Evolutionary conservation across 2,113 vertebrate species (phyloP).

Genomic region (Mastomys coucha): DNA sequence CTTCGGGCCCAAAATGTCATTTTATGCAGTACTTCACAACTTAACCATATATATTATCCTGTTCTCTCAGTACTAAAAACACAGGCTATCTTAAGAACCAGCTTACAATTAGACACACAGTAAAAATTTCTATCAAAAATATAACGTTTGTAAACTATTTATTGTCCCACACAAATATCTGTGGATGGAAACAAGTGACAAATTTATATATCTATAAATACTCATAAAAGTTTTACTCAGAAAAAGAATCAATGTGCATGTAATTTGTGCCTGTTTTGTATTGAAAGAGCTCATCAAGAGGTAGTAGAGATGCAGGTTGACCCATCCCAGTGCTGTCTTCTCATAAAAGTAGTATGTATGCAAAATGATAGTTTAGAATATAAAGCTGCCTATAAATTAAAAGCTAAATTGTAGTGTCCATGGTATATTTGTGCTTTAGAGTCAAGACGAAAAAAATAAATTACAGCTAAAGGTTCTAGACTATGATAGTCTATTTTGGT

Average conservation of each 20-base stretch:
- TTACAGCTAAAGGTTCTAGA: neutral
- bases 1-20: neutral
- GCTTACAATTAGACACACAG: slow-evolving; percentile 8
- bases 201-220: slow-evolving; percentile 31
- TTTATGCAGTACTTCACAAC: slow-evolving; percentile 39
- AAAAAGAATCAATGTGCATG: slow-evolving; percentile 32
- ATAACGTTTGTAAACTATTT: slow-evolving; percentile 41
- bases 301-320: neutral
- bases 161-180: neutral
- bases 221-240: slow-evolving; percentile 52
- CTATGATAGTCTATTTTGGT: neutral
- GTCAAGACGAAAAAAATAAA: neutral
- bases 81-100: slow-evolving; percentile 10
- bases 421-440: neutral
- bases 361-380: slow-evolving; percentile 45
- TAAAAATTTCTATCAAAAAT: slow-evolving; percentile 50
- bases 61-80: slow-evolving; percentile 34
- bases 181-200: slow-evolving; percentile 20
- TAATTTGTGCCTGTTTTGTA: neutral
- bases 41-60: slow-evolving; percentile 21
- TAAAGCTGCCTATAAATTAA: slow-evolving; percentile 32
- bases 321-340: neutral
- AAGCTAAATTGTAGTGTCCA: neutral
- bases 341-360: slow-evolving; percentile 16
- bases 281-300: slow-evolving; percentile 36